A percentile compares a stretch with the other conserved stretches of the same genome.
These are phyloP conservation scores for Leucoraja erinaceus DNA, from an alignment of 2,113 vertebrate species.

Conservation along the genomic window DNA sequence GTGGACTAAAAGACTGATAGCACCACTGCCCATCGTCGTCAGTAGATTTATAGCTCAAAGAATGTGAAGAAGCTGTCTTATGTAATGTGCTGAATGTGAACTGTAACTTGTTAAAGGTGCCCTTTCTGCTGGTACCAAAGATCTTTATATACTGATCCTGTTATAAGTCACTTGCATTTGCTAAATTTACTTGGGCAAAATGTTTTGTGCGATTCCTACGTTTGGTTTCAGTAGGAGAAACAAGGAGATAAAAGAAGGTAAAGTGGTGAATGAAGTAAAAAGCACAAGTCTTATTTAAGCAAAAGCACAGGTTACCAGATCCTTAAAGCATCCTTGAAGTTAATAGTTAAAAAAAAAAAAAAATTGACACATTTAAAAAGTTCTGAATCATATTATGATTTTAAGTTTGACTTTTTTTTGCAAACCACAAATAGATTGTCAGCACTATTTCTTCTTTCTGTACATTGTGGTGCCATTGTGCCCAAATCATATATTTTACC, in stretches of 20 bases:
- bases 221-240: conserved; percentile 14
- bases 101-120: conserved; percentile 45
- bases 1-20: conserved; percentile 16
- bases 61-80: conserved; percentile 28
- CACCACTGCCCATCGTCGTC: background rate
- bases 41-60: conserved; percentile 36
- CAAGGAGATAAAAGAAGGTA: background rate
- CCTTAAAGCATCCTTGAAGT: conserved; percentile 2
- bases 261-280: background rate
- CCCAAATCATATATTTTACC: background rate
- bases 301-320: conserved; percentile 34
- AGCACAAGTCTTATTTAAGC: conserved; percentile 24
- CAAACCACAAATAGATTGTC: background rate
- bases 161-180: conserved; percentile 41
- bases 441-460: background rate
- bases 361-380: background rate
- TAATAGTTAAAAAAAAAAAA: background rate
- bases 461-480: background rate
- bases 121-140: conserved; percentile 69
- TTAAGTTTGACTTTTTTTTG: background rate
- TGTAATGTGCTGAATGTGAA: conserved; percentile 34
- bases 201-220: conserved; percentile 23
- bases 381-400: background rate
- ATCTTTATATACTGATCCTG: conserved; percentile 49
- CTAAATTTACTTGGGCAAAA: conserved; percentile 10